Evolutionary conservation across 2,797 vertebrate genomes (phyloP).

Genomic region (Oreonectes daqikongensis): DNA sequence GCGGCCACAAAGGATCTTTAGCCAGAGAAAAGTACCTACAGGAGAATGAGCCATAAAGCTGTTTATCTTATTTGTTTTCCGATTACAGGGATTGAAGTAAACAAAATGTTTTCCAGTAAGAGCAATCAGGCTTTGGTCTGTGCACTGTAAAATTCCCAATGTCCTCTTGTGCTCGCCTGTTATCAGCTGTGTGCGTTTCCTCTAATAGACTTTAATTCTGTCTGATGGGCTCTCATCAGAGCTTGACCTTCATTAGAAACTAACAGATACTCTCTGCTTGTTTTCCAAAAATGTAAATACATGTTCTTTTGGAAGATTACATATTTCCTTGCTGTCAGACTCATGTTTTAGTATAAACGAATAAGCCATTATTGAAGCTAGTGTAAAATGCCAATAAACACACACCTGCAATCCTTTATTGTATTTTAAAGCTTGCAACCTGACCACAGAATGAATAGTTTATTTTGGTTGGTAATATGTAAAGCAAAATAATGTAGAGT

Average conservation of each 20-base stretch:
- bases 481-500: background rate
- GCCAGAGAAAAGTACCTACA: slow-evolving; percentile 20
- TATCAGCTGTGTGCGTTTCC: slow-evolving; percentile 42
- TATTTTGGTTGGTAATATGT: too few species aligned
- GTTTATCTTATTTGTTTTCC: slow-evolving; percentile 50
- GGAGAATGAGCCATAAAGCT: slow-evolving; percentile 39
- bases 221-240: slow-evolving; percentile 48
- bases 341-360: background rate
- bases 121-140: slow-evolving; percentile 48
- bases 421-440: background rate
- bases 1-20: slow-evolving; percentile 22
- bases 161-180: slow-evolving; percentile 25
- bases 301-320: slow-evolving; percentile 17
- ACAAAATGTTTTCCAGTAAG: slow-evolving; percentile 46
- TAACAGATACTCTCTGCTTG: slow-evolving; percentile 36
- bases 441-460: too few species aligned
- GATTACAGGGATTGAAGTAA: slow-evolving; percentile 48
- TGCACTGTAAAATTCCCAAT: slow-evolving; percentile 47
- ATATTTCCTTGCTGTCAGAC: slow-evolving; percentile 3
- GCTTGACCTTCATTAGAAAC: slow-evolving; percentile 54
- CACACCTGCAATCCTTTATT: background rate
- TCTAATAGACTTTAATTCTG: slow-evolving; percentile 48
- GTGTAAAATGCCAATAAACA: background rate
- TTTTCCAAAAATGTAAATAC: slow-evolving; percentile 32
- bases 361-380: background rate